Percentiles rank a stretch among this genome's conserved stretches.
phyloP scores from a whole-genome alignment of 2,888 invertebrate genomes.

The Athalia cordata region DNA sequence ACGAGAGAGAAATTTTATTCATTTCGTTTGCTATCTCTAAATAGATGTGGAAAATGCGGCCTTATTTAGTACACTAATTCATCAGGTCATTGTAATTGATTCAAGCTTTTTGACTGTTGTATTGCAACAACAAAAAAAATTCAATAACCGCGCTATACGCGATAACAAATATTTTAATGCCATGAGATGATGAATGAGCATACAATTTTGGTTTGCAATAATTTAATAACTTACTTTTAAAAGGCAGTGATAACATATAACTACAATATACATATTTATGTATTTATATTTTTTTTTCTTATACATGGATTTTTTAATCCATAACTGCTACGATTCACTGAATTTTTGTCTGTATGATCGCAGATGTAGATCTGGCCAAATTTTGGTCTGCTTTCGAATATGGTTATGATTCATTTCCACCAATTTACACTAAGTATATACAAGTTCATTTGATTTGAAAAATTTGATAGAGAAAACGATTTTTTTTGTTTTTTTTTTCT shows the following conservation, averaged over 20 bases:
- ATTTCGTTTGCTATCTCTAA: not conserved
- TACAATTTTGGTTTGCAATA: conserved; percentile 16
- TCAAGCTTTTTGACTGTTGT: not conserved
- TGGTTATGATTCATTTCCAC: not conserved
- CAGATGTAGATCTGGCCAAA: not conserved
- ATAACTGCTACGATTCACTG: conserved; percentile 2
- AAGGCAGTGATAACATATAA: conserved; percentile 37
- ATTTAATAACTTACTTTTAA: conserved; percentile 35
- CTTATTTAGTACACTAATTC: not conserved
- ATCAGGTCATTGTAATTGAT: not conserved
- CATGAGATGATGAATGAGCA: conserved; percentile 7
- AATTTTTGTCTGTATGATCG: conserved; percentile 7
- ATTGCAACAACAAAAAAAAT: not conserved
- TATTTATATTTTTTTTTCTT: conserved; percentile 1
- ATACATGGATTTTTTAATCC: not conserved
- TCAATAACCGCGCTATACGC: too few relatives aligned
- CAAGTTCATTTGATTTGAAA: not conserved
- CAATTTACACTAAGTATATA: conserved; percentile 28
- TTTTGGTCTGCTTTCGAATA: conserved; percentile 23
- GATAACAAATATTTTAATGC: conserved; percentile 1
- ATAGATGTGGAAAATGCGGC: too few relatives aligned
- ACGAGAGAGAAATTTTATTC: not conserved
- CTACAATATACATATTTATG: not conserved
- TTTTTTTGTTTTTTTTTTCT: too few relatives aligned
- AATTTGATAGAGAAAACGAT: too few relatives aligned